Conservation (phyloP, 1,140 invertebrate genomes). For the Drosophila elegans region DNA sequence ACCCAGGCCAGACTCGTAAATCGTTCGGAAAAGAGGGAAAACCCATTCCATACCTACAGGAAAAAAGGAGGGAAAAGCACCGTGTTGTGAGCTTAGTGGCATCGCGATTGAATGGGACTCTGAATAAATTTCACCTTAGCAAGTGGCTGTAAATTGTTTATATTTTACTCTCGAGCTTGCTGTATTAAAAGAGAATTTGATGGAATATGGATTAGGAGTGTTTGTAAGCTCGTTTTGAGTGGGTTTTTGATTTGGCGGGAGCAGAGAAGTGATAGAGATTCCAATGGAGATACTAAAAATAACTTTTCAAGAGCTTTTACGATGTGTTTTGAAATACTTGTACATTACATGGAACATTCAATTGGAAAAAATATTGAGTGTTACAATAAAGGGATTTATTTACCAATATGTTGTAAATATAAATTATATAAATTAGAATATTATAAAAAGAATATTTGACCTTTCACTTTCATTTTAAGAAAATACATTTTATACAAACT, state of each 20-base stretch:
- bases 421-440: no score
- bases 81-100: conserved; percentile 52
- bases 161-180: conserved; percentile 43
- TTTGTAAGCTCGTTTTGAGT: conserved; percentile 23
- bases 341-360: conserved; percentile 6
- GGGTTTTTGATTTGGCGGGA: conserved; percentile 19
- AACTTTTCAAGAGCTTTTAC: conserved; percentile 6
- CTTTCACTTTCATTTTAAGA: no score
- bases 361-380: not conserved
- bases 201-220: conserved; percentile 46
- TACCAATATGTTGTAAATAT: no score
- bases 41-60: not conserved
- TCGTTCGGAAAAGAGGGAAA: conserved; percentile 47
- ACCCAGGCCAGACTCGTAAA: conserved; percentile 45
- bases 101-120: conserved; percentile 53
- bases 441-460: no score
- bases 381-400: not conserved
- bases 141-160: conserved; percentile 55
- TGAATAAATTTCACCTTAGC: conserved; percentile 53
- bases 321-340: conserved; percentile 2
- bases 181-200: conserved; percentile 53
- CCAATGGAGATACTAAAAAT: conserved; percentile 6
- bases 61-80: conserved; percentile 16
- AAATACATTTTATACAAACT: no score
- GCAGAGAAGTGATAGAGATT: not conserved